These are phyloP conservation scores for Euwallacea similis DNA, from an alignment of 1,140 invertebrate genomes.

Conservation along the genomic window DNA sequence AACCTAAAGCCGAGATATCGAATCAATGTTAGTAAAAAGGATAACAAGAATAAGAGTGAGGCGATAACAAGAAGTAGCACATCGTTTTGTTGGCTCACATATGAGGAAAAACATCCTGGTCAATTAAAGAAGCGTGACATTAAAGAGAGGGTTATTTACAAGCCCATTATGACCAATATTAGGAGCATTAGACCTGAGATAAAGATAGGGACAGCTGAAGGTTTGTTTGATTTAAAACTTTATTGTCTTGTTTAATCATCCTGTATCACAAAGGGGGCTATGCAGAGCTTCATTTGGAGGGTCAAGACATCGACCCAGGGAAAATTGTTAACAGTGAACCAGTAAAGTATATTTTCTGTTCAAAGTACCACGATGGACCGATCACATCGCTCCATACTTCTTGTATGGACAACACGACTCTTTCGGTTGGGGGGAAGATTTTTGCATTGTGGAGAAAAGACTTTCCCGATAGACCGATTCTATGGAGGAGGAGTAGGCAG, in stretches of 20 bases:
- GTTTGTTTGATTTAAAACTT: conserved; percentile 33
- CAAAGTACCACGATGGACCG: conserved; percentile 68
- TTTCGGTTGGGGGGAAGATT: conserved; percentile 61
- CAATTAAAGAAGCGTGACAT: conserved; percentile 46
- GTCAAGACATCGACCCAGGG: conserved; percentile 63
- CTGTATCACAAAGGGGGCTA: conserved; percentile 54
- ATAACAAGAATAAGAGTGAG: conserved; percentile 18
- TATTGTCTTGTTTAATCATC: too few species aligned
- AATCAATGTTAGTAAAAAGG: conserved; percentile 50
- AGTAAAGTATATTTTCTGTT: conserved; percentile 54
- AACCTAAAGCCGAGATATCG: conserved; percentile 63
- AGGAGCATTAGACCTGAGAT: conserved; percentile 10
- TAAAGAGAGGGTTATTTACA: conserved; percentile 40
- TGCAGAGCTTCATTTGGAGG: conserved; percentile 60
- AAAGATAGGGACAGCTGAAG: conserved; percentile 47
- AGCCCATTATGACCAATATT: conserved; percentile 32
- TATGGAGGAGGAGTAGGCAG: conserved; percentile 57
- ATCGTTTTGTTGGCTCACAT: conserved; percentile 24
- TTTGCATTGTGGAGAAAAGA: conserved; percentile 63
- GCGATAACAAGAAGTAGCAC: conserved; percentile 30
- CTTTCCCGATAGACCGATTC: conserved; percentile 55
- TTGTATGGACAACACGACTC: conserved; percentile 57
- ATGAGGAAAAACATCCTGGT: conserved; percentile 40
- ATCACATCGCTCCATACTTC: conserved; percentile 56
- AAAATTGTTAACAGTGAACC: conserved; percentile 60